Percentiles rank a stretch among this genome's conserved stretches.
Conservation (phyloP, 1,140 invertebrate genomes). For the Ganaspis sp. region DNA sequence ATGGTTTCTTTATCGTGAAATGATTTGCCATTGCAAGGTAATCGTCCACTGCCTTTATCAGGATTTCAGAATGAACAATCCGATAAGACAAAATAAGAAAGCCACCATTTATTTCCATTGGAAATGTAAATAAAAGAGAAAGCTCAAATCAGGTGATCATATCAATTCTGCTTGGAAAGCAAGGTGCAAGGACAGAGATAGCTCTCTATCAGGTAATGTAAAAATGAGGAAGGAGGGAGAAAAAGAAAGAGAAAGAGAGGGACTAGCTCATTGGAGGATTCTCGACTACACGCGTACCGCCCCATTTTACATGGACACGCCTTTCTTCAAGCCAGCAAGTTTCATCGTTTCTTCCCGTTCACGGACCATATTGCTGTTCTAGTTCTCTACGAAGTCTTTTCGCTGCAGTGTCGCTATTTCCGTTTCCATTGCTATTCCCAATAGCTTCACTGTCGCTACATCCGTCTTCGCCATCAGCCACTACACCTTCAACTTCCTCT, state of each 20-base stretch:
- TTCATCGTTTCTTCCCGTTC: constrained; percentile 51
- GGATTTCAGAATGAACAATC: neutral
- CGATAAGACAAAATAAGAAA: constrained; percentile 10
- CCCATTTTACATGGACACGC: constrained; percentile 64
- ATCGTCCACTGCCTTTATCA: constrained; percentile 32
- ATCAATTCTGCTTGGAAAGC: neutral
- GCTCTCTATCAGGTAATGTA: constrained; percentile 2
- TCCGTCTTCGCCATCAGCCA: constrained; percentile 81
- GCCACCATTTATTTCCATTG: constrained; percentile 14
- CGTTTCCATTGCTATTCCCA: constrained; percentile 56
- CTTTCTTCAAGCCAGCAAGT: constrained; percentile 54
- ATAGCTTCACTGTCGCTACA: constrained; percentile 81
- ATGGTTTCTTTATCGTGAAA: no score
- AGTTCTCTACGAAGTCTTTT: constrained; percentile 77
- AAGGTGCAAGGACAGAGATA: neutral
- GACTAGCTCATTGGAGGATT: constrained; percentile 23
- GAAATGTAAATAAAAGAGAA: constrained; percentile 8
- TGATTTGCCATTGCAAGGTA: neutral
- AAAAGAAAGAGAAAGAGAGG: constrained; percentile 6
- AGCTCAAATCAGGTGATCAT: constrained; percentile 9
- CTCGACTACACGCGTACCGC: constrained; percentile 45
- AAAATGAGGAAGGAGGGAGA: neutral
- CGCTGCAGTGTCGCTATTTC: constrained; percentile 72
- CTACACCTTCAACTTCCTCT: constrained; percentile 90
- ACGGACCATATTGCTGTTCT: constrained; percentile 75